phyloP scores from a whole-genome alignment of 2,113 vertebrate genomes.

The Bos taurus region ARS-UCD2.0 NC_037355.1:15821501-15822000 shows the following conservation, averaged over 20 bases:
- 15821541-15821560: background rate
- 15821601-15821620: background rate
- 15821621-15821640: background rate
- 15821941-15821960: background rate
- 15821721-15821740: background rate
- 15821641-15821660: background rate
- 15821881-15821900: background rate
- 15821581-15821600: background rate
- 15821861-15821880: background rate
- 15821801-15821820: background rate
- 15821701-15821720: background rate
- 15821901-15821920: background rate
- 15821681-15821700: background rate
- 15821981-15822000: background rate
- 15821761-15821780: background rate
- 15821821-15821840: background rate
- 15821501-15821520: background rate
- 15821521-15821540: background rate
- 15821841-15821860: background rate
- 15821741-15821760: background rate
- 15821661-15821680: background rate
- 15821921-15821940: too few species aligned
- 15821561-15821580: background rate
- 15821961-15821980: background rate
- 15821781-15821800: background rate